Evolutionary conservation across 2,888 invertebrate genomes (phyloP), one percentile per base, ranked within the genome.

Genomic region (Branchipolynoe longqiensis): DNA sequence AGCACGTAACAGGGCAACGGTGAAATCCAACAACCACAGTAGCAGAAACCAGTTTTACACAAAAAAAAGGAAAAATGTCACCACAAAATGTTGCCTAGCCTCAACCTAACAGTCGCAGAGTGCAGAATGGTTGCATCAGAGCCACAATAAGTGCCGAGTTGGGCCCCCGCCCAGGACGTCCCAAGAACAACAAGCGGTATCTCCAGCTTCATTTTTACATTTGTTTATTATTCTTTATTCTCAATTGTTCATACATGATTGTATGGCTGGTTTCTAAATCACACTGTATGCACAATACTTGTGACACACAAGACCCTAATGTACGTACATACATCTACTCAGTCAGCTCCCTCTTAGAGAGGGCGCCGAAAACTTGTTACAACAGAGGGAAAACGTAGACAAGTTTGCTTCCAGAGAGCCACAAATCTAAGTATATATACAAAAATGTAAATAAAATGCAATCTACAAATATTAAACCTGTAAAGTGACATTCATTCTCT

Each of bases 211-310:
- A 14, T 48, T 78, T 40, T 78, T 78, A 8, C 12, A 48, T 48
- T n/a, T 25, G 41, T 28, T 12, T 78, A 25, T 40, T 14, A 40
- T 78, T 78, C 25, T 78, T 78, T 78, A 78, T 78, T 78, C 1
- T 78, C 48, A 78, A 78, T 78, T 40, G 48, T 78, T 78, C 78
- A 78, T 78, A 78, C 78, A 78, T 78, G 41, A 78, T 78, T 78
- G 78, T 78, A 78, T 78, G 78, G 41, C 78, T 78, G 78, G 18
- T n/a, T 25, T 78, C 78, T 78, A 78, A 78, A 78, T 78, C 78
- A 78, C 78, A 78, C 78, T 78, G 78, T 78, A 78, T 78, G 78
- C 78, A 78, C 78, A 78, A 78, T 78, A 78, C 78, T 78, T 78
- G 78, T 78, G 78, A 78, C 78, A 41, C 78, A 41, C 41, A 78